A percentile compares a stretch with the other conserved stretches of the same genome.
phyloP scores from a whole-genome alignment of 1,140 invertebrate species.

The Neomicropteryx cornuta region DNA sequence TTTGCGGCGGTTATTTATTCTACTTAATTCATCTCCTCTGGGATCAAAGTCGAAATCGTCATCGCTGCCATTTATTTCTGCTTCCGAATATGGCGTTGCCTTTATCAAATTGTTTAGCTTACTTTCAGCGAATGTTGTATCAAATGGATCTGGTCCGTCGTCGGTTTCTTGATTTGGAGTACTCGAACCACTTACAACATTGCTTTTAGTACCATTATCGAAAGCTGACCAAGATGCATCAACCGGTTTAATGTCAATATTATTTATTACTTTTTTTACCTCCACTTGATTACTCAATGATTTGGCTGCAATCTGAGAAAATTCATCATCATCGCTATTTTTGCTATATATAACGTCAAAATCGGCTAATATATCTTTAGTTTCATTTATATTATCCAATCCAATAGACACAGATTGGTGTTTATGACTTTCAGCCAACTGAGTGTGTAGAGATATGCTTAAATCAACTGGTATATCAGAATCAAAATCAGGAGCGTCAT shows the following conservation, averaged over 20 bases:
- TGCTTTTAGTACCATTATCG: too few relatives aligned
- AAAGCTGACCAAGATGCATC: conserved; percentile 49
- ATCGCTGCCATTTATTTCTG: conserved; percentile 46
- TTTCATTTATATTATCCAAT: conserved; percentile 6
- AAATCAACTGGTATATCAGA: conserved; percentile 49
- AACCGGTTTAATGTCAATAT: conserved; percentile 21
- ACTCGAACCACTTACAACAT: conserved; percentile 75
- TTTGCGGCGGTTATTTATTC: conserved; percentile 34
- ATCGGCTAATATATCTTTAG: conserved; percentile 29
- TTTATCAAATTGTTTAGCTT: too few relatives aligned
- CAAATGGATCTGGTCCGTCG: conserved; percentile 71
- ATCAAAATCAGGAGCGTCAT: conserved; percentile 57
- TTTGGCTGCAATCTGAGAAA: conserved; percentile 60
- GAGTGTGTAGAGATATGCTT: conserved; percentile 46
- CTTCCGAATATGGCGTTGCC: too few relatives aligned
- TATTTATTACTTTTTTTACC: conserved; percentile 24
- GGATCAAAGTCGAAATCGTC: conserved; percentile 59
- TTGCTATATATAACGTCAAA: conserved; percentile 36
- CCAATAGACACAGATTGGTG: neutral
- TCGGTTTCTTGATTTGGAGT: conserved; percentile 58
- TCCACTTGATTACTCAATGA: conserved; percentile 47
- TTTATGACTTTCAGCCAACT: conserved; percentile 20
- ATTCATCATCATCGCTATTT: conserved; percentile 57
- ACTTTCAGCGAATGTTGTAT: conserved; percentile 74
- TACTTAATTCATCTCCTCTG: conserved; percentile 45